Evolutionary conservation across 2,888 invertebrate species (phyloP).

Genomic region (Pecten maximus): DNA sequence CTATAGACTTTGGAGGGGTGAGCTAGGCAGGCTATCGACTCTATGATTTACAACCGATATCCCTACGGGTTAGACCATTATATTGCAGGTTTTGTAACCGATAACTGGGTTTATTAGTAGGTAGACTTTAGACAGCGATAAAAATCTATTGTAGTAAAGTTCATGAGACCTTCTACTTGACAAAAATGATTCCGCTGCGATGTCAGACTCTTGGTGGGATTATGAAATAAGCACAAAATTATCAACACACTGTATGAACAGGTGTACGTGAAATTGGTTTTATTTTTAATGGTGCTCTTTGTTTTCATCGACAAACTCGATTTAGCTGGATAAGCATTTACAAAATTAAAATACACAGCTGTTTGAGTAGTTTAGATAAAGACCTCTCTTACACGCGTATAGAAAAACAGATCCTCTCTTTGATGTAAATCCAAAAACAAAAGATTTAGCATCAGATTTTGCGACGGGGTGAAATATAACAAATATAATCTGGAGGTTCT

Average conservation of each 20-base stretch:
- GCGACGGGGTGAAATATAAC: no score
- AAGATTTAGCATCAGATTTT: no score
- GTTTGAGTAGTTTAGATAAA: no score
- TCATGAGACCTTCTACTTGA: not conserved
- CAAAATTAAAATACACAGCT: no score
- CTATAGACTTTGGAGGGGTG: not conserved
- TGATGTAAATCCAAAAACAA: no score
- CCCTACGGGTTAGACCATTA: not conserved
- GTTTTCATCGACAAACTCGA: not conserved
- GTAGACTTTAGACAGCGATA: not conserved
- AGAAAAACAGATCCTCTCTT: no score
- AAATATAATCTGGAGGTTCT: no score
- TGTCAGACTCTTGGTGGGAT: no score
- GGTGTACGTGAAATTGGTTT: not conserved
- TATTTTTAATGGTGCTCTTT: no score
- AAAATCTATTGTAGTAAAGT: not conserved
- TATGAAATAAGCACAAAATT: no score
- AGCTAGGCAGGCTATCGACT: not conserved
- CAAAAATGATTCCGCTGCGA: no score
- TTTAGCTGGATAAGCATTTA: not conserved
- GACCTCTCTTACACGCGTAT: no score
- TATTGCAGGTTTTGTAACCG: not conserved
- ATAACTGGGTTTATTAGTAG: not conserved
- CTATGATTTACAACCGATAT: not conserved
- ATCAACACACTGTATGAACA: not conserved